These are phyloP conservation scores for Phoxinus dragarum DNA, from an alignment of 2,797 vertebrate species.

Conservation along the genomic window DNA sequence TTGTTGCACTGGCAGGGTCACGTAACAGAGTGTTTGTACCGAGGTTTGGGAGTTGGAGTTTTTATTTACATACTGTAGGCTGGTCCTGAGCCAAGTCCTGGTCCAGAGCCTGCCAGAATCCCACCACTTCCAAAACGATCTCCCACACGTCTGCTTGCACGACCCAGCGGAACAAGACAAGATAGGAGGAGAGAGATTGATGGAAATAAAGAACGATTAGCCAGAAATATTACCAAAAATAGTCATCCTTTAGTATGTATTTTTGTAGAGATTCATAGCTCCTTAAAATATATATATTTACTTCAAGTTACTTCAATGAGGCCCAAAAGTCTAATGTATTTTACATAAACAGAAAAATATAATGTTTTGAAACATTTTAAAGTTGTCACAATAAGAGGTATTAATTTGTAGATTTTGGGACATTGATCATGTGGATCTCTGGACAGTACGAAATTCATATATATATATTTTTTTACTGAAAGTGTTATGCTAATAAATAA, in stretches of 20 bases:
- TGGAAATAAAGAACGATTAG: background rate
- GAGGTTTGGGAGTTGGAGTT: background rate
- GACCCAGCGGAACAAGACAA: slow-evolving; percentile 25
- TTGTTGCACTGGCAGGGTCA: background rate
- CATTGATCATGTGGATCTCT: background rate
- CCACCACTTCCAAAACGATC: background rate
- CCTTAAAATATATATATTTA: no score
- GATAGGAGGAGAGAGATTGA: slow-evolving; percentile 16
- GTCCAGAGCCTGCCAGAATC: slow-evolving; percentile 23
- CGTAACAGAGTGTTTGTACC: background rate
- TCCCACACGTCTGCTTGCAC: slow-evolving; percentile 36
- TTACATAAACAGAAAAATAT: background rate
- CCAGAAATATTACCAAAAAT: slow-evolving; percentile 24
- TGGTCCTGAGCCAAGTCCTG: slow-evolving; percentile 19
- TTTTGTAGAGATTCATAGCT: background rate
- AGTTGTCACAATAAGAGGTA: background rate
- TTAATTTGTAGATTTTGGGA: background rate
- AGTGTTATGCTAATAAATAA: background rate
- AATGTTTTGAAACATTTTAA: background rate
- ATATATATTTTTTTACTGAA: background rate
- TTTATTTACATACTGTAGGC: background rate
- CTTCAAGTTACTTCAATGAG: no score
- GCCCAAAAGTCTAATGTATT: background rate
- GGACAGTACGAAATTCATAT: background rate
- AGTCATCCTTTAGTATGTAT: background rate